phyloP scores from a whole-genome alignment of 2,888 invertebrate genomes.

The Drosophila barbarae region DNA sequence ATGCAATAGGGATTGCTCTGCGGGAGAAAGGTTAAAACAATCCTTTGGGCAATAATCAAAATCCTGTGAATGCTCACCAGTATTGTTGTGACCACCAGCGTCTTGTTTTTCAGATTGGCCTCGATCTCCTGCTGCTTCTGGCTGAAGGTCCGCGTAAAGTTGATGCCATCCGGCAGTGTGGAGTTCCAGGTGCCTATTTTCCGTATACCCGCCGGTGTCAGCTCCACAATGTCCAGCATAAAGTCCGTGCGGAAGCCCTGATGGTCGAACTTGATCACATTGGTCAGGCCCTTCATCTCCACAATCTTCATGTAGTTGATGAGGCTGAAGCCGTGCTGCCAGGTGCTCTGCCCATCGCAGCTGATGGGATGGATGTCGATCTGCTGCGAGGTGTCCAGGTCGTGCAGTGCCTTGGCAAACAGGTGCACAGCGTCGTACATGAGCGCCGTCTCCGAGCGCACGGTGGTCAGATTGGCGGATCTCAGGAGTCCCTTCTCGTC shows the following conservation, averaged over 20 bases:
- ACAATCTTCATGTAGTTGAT: constrained; percentile 99
- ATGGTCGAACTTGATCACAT: constrained; percentile 95
- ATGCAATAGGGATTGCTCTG: constrained; percentile 98
- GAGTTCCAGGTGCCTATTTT: constrained; percentile 95
- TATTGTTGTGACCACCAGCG: constrained; percentile 93
- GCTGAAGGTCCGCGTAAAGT: constrained; percentile 91
- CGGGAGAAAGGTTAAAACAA: background rate
- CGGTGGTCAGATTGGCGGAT: constrained; percentile 77
- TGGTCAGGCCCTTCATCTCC: constrained; percentile 95
- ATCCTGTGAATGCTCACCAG: constrained; percentile 82
- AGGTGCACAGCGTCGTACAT: constrained; percentile 98
- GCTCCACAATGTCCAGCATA: constrained; percentile 93
- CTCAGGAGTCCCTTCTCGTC: constrained; percentile 85
- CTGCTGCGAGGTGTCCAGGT: constrained; percentile 93
- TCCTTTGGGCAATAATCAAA: background rate
- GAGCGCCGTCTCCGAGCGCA: constrained; percentile 90
- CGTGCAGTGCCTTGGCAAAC: constrained; percentile 94
- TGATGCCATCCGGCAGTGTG: constrained; percentile 86
- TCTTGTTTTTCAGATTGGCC: constrained; percentile 94
- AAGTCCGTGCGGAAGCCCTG: constrained; percentile 96
- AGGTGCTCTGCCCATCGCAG: constrained; percentile 93
- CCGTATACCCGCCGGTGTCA: constrained; percentile 89
- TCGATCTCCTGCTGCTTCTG: constrained; percentile 93
- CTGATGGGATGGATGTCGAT: constrained; percentile 93
- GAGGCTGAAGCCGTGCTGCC: constrained; percentile 96